Evolutionary conservation across 2,888 invertebrate genomes (phyloP).

Genomic region (Eulithis testata): DNA sequence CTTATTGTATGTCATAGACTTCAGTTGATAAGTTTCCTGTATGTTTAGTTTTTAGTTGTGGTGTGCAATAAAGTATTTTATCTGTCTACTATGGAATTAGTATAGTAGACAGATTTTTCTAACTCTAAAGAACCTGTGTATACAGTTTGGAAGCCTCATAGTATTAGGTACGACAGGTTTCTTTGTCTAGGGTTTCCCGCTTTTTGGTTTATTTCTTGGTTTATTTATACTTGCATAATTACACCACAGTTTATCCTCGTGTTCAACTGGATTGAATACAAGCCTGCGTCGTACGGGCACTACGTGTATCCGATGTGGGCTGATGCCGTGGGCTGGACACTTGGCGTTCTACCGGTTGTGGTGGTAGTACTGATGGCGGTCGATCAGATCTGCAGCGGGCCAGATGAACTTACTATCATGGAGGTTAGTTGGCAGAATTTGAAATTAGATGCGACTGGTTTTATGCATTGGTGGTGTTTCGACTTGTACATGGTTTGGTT

Average conservation of each 20-base stretch:
- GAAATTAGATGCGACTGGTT: too few relatives aligned
- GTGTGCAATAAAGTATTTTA: too few relatives aligned
- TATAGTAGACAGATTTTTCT: too few relatives aligned
- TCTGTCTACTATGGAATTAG: too few relatives aligned
- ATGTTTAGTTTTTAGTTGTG: too few relatives aligned
- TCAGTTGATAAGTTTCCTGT: too few relatives aligned
- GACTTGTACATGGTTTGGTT: too few relatives aligned
- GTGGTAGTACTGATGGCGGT: conserved; percentile 86
- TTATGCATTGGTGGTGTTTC: too few relatives aligned
- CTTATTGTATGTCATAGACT: too few relatives aligned
- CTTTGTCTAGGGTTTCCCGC: neutral
- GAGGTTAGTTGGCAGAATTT: conserved; percentile 59
- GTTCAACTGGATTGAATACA: conserved; percentile 92
- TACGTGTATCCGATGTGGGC: conserved; percentile 94
- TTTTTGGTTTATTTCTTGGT: neutral
- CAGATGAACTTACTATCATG: conserved; percentile 82
- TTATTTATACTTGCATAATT: neutral
- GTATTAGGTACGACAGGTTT: too few relatives aligned
- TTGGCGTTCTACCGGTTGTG: conserved; percentile 89
- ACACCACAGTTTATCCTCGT: conserved; percentile 87
- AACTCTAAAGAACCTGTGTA: too few relatives aligned
- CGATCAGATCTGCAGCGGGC: conserved; percentile 83
- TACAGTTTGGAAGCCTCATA: too few relatives aligned
- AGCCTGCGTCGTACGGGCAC: conserved; percentile 88
- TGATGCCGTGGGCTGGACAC: conserved; percentile 89